Percentiles rank a stretch among this genome's conserved stretches.
Evolutionary conservation across 1,140 invertebrate genomes (phyloP).

Genomic region (Telenomus remus): DNA sequence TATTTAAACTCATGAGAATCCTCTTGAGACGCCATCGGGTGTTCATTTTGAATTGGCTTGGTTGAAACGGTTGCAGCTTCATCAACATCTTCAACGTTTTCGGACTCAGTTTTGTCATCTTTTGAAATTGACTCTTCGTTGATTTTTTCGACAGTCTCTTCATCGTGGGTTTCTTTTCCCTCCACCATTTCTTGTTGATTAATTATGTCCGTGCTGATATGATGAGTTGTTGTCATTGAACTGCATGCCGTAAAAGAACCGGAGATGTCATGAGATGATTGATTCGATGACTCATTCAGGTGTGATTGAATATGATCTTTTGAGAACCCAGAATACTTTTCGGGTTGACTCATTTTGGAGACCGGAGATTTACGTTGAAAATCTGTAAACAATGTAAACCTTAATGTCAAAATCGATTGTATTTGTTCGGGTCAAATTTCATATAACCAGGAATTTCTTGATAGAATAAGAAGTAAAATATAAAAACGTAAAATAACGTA

Average conservation of each 20-base stretch:
- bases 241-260: too few species aligned
- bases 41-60: not conserved
- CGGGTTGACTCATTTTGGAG: constrained; percentile 39
- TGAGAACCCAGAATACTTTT: constrained; percentile 2
- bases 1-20: constrained; percentile 30
- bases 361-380: not conserved
- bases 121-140: not conserved
- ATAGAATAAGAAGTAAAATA: too few species aligned
- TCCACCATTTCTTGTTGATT: constrained; percentile 9
- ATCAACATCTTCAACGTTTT: not conserved
- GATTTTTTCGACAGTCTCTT: constrained; percentile 9
- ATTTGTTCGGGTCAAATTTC: too few species aligned
- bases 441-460: too few species aligned
- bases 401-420: too few species aligned
- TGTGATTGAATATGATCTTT: not conserved
- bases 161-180: constrained; percentile 9
- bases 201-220: constrained; percentile 10
- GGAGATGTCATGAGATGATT: too few species aligned
- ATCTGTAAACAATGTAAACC: too few species aligned
- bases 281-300: not conserved
- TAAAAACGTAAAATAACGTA: too few species aligned
- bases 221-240: not conserved
- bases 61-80: too few species aligned
- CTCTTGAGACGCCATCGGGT: not conserved
- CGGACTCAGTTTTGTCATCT: not conserved